These are phyloP conservation scores for Gymnoscelis rufifasciata DNA, from an alignment of 2,888 invertebrate species.

Conservation along the genomic window DNA sequence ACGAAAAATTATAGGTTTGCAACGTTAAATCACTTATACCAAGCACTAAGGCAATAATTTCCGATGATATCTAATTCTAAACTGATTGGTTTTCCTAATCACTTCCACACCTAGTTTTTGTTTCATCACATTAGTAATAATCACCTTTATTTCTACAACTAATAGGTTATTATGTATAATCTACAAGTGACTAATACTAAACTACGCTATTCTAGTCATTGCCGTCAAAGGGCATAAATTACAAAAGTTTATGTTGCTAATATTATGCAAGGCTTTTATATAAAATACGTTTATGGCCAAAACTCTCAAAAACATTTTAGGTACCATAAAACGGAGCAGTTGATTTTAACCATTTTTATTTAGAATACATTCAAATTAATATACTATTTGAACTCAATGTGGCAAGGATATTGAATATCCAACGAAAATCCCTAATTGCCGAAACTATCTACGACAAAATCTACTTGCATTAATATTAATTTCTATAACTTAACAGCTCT, in stretches of 20 bases:
- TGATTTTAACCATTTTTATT: conserved; percentile 14
- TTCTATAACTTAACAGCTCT: conserved; percentile 24
- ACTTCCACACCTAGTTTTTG: conserved; percentile 42
- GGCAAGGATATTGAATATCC: conserved; percentile 30
- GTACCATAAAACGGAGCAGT: conserved; percentile 2
- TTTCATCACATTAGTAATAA: conserved; percentile 60
- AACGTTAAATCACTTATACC: conserved; percentile 32
- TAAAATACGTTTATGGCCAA: conserved; percentile 3
- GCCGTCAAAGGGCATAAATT: conserved; percentile 8
- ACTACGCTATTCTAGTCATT: conserved; percentile 23
- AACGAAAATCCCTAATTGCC: conserved; percentile 11
- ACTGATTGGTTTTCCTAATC: conserved; percentile 38
- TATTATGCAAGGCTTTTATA: conserved; percentile 7
- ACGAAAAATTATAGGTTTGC: not conserved
- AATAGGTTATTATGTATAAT: conserved; percentile 37
- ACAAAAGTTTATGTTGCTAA: conserved; percentile 3
- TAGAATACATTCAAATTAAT: conserved; percentile 7
- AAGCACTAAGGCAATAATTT: conserved; percentile 40
- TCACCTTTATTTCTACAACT: conserved; percentile 58
- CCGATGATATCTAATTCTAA: conserved; percentile 28
- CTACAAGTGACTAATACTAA: conserved; percentile 39
- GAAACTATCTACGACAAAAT: conserved; percentile 15
- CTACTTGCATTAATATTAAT: conserved; percentile 15
- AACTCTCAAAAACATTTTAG: not conserved
- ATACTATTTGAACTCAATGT: conserved; percentile 3